Evolutionary conservation across 2,888 invertebrate genomes (phyloP), one percentile per base, ranked within the genome.

Genomic region (Drosophila meridionalis): DNA sequence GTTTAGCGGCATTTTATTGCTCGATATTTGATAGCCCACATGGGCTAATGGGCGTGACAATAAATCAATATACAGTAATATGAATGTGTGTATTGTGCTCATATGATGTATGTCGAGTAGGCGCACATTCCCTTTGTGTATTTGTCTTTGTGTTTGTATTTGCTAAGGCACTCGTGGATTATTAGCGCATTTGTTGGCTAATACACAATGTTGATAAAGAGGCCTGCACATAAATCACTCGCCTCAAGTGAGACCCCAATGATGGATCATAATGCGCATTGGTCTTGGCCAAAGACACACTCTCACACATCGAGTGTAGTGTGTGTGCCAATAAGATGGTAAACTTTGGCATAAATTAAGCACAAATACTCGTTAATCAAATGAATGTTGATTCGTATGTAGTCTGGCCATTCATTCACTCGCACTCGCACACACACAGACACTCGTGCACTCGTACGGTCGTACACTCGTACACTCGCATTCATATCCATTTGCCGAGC

Each of bases 321-420:
- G 4, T 47, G 48, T 57, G 28, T 64, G 76, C 80, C 80, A 78
- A 80, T 71, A 78, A 76, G 62, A 70, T 67, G 84, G 77, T 65
- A 67, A 64, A 73, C 71, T 87, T 59, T 58, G 65, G 85, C 87
- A 84, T 89, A 89, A 87, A 85, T 89, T 85, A 87, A 76, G 85
- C 80, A 68, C 87, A 86, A 86, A 80, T 75, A 76, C 80, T 90
- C 87, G 90, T 87, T 87, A 89, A 87, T 87, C 87, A 87, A 90
- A 90, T 80, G 78, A 82, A 86, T 83, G 76, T 78, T 80, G 82
- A 80, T 87, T 73, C 71, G 63, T 68, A 38, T 45, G 14, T 45
- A 50, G 73, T 57, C 34, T 56, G 42, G 58, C 55, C 71, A 79
- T 61, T 76, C 38, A 40, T 28, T 34, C 55, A 58, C 28, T 45